These are phyloP conservation scores for Platalea minor DNA, from an alignment of 2,797 vertebrate genomes.

Conservation along the genomic window DNA sequence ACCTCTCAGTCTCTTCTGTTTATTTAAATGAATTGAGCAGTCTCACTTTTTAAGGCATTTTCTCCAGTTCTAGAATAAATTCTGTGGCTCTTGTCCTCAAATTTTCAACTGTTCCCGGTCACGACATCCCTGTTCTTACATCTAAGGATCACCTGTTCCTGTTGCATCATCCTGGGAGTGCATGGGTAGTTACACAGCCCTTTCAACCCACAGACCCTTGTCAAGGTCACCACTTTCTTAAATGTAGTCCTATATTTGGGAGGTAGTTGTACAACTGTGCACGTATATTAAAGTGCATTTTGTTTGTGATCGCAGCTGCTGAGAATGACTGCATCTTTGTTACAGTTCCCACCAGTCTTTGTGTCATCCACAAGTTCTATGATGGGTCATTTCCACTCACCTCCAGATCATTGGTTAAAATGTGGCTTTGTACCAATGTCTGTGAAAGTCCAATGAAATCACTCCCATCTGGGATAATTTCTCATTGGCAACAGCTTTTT, in stretches of 20 bases:
- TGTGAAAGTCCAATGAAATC: constrained; percentile 7
- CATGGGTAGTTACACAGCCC: neutral
- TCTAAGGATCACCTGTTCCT: neutral
- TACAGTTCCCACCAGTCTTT: neutral
- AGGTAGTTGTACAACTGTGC: neutral
- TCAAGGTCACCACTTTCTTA: neutral
- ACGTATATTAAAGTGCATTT: neutral
- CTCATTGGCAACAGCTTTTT: constrained; percentile 44
- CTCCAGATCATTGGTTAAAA: constrained; percentile 28
- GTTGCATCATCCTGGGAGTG: neutral
- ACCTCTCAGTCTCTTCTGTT: neutral
- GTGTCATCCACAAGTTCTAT: neutral
- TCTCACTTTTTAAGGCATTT: neutral
- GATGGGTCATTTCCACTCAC: neutral
- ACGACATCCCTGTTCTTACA: neutral
- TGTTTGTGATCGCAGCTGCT: neutral
- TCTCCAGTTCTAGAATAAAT: neutral
- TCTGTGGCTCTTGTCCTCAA: neutral
- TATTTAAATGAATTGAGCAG: neutral
- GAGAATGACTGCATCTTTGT: neutral
- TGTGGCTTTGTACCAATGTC: neutral
- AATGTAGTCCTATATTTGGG: neutral
- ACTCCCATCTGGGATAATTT: constrained; percentile 8
- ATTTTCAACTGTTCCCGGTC: neutral
- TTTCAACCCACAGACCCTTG: neutral